Percentiles rank a stretch among this genome's conserved stretches.
These are phyloP conservation scores for Palythoa caribaeorum DNA, from an alignment of 92 coral and sea anemone genomes.

Conservation along the genomic window DNA sequence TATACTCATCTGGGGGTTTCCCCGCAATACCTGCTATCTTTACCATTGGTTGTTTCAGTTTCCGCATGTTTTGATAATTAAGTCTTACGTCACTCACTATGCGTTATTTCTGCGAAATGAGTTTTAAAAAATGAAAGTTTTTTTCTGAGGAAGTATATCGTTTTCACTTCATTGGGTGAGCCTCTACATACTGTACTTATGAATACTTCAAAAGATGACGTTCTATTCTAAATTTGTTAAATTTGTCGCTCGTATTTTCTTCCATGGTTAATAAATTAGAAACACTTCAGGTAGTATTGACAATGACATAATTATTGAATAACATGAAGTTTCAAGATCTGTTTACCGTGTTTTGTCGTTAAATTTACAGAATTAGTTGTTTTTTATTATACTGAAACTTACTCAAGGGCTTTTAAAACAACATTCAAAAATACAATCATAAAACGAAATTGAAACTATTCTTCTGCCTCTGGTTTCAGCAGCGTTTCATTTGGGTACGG, in stretches of 20 bases:
- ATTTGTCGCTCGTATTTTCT: too few species aligned
- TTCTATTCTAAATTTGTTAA: background rate
- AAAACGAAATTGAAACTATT: background rate
- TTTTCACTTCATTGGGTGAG: background rate
- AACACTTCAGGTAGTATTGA: too few species aligned
- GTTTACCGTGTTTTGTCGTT: too few species aligned
- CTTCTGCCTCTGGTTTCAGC: background rate
- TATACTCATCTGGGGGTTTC: background rate
- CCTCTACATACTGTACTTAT: too few species aligned
- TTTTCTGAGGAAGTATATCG: constrained; percentile 8
- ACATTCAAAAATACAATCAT: too few species aligned
- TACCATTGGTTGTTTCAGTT: background rate
- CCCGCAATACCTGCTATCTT: background rate
- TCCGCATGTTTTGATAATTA: background rate
- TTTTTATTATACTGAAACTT: too few species aligned
- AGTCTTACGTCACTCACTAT: background rate
- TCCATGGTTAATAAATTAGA: too few species aligned
- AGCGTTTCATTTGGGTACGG: background rate
- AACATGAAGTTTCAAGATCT: too few species aligned
- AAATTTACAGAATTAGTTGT: too few species aligned
- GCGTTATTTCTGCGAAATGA: constrained; percentile 19
- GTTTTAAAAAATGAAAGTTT: background rate
- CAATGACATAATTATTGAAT: too few species aligned
- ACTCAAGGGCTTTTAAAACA: too few species aligned
- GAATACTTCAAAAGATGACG: background rate